Base-by-base conservation (phyloP, 2,888 invertebrate species). In the Quadriops clusia region DNA sequence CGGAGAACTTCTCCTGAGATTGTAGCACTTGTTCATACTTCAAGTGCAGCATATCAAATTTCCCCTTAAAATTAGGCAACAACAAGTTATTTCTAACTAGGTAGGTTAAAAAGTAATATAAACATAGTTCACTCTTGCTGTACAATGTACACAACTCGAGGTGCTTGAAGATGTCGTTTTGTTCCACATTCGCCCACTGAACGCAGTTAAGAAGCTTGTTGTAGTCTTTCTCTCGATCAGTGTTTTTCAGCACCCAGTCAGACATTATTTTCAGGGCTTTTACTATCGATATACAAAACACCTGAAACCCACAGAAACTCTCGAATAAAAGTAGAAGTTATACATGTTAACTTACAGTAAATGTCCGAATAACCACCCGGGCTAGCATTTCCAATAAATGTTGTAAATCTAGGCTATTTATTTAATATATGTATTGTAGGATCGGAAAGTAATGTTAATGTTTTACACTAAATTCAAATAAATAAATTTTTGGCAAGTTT, bases 101-200 rank as follows among this genome's bases (percentile, higher is more conserved):
- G 21, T 34, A 31, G 14, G 30, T 38, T 30, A 76, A 53, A 31
- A 74, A 55, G 36, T 65, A 60, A 49, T 67, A 72, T 30, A 73
- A 59, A 45, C 69, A 70, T 23, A 67, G 53, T 45, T 71, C 70
- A 45, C 70, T 72, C 32, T 67, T 65, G 10, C 60, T 60, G 49
- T 71, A 72, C 28, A 75, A 55, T 22, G 65, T 61, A 38, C 71
- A 69, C 15, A 58, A 64, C 40, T 73, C 68, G 33, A 74, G 58
- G 41, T 72, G 68, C 40, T 68, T 66, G 25, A 61, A 61, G 36
- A 67, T 62, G 38, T 61, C 58, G 28, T 54, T 53, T n/a, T 61
- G 61, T 44, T 65, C 64, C 37, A 65, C 48, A 35, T 54, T 53
- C 32, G 54, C 56, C 59, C 68, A 65, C 34, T 63, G 60, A 30